A percentile compares a stretch with the other conserved stretches of the same genome.
Evolutionary conservation across 1,140 invertebrate species (phyloP).

Genomic region (Drosophila watanabei): DNA sequence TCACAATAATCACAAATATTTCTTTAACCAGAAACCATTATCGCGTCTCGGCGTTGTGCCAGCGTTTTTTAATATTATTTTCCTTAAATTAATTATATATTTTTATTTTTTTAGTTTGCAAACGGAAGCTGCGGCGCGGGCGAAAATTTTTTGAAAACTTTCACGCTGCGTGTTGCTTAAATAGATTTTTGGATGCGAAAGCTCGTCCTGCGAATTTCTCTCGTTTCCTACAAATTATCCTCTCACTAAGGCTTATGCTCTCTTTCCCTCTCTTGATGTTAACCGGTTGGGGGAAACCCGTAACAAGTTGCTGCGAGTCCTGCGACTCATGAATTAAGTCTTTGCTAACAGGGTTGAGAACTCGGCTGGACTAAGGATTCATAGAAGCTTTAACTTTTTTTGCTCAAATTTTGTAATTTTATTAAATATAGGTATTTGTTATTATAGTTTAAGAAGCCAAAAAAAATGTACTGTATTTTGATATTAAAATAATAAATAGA

Average conservation of each 20-base stretch:
- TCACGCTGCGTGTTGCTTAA: constrained; percentile 34
- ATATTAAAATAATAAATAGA: neutral
- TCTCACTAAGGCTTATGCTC: constrained; percentile 2
- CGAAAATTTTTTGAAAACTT: constrained; percentile 27
- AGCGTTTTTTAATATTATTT: constrained; percentile 1
- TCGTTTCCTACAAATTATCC: neutral
- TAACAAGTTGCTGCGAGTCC: constrained; percentile 14
- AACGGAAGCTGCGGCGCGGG: constrained; percentile 30
- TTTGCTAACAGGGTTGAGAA: neutral
- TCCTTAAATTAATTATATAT: neutral
- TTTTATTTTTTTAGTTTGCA: neutral
- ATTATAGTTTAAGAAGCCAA: neutral
- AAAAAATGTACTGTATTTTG: neutral
- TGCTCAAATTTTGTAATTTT: neutral
- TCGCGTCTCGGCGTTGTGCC: neutral
- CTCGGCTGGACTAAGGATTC: neutral
- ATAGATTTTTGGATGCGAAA: constrained; percentile 35
- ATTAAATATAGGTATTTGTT: no score
- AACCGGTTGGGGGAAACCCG: constrained; percentile 8
- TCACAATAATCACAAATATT: constrained; percentile 10
- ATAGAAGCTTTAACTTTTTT: neutral
- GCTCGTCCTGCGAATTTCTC: constrained; percentile 12
- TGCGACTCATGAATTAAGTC: neutral
- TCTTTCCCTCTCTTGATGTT: neutral
- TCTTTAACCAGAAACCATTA: constrained; percentile 3